Evolutionary conservation across 2,888 invertebrate genomes (phyloP), one percentile per base, ranked within the genome.

Genomic region (Xestobium rufovillosum): DNA sequence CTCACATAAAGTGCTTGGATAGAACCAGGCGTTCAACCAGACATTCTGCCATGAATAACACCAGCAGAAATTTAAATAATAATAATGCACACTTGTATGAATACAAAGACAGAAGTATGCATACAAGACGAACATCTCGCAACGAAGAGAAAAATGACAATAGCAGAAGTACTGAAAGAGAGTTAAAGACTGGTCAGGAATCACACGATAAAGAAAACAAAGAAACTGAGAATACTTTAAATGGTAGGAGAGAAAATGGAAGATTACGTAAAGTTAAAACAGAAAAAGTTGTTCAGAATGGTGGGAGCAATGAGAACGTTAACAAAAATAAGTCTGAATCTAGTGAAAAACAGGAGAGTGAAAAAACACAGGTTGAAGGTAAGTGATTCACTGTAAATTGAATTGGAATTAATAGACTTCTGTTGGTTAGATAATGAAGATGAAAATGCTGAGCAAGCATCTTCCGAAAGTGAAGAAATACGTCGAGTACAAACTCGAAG

Each of bases 141-240:
- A 19, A 19, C n/a, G 23, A 19, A 19, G 23, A 19, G 23, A 19
- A 19, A 19, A 19, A 6, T 19, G 6, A 6, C 6, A 19, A 19
- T 19, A 6, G 6, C 6, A 19, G 6, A 19, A 19, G 34, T 4
- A 43, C 26, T 25, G 38, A 41, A 27, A 40, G 32, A 14, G 42
- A 47, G 15, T 17, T 41, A 26, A 36, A 43, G 30, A 44, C 34
- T 33, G 26, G 41, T 14, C 28, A 47, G n/a, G 46, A 50, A 37
- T 48, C 48, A 3, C 54, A 54, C 29, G 57, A 57, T 27, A 53
- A 53, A 42, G 55, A 55, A 32, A 54, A 54, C 29, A 39, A 42
- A 29, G 42, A 42, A 12, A 34, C 39, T 6, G 23, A 19, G 23
- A 19, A 19, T n/a, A 19, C 6, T 8, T 19, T 19, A n/a, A 19